phyloP scores from a whole-genome alignment of 1,140 invertebrate species.

The Medauroidea extradentata region DNA sequence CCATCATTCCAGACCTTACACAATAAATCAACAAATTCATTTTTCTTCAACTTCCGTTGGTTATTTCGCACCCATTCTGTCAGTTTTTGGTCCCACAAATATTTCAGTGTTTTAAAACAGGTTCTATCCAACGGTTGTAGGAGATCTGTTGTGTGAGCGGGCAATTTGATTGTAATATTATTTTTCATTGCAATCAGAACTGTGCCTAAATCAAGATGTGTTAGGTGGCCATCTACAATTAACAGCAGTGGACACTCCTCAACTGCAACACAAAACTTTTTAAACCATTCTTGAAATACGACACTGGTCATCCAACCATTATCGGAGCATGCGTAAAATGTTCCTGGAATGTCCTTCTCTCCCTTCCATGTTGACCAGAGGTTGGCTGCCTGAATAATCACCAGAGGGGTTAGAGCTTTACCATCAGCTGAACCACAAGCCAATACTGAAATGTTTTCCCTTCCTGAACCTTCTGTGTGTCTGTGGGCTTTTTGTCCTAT shows the following conservation, averaged over 20 bases:
- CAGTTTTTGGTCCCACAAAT: slow-evolving; percentile 10
- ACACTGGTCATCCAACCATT: slow-evolving; percentile 16
- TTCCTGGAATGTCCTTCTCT: slow-evolving; percentile 12
- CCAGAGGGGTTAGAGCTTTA: slow-evolving; percentile 7
- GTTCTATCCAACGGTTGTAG: slow-evolving; percentile 12
- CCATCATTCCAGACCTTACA: slow-evolving; percentile 10
- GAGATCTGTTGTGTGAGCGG: slow-evolving; percentile 13
- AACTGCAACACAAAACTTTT: slow-evolving; percentile 3
- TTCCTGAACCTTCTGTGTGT: slow-evolving; percentile 4
- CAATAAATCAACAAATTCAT: slow-evolving; percentile 11
- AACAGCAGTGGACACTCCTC: slow-evolving; percentile 9
- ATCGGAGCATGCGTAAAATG: slow-evolving; percentile 11
- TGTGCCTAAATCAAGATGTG: slow-evolving; percentile 9
- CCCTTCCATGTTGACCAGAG: slow-evolving; percentile 9
- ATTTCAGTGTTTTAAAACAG: slow-evolving; percentile 12
- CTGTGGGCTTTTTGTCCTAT: slow-evolving; percentile 15
- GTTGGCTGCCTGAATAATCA: slow-evolving; percentile 9
- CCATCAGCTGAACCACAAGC: slow-evolving; percentile 12
- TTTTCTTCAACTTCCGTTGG: slow-evolving; percentile 13
- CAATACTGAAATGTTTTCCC: slow-evolving; percentile 10
- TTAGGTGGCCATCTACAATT: slow-evolving; percentile 15
- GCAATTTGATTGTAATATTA: slow-evolving; percentile 11
- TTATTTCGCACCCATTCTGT: slow-evolving; percentile 12
- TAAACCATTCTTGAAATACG: slow-evolving; percentile 5
- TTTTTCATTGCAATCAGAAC: neutral